These are phyloP conservation scores for Polyodon spathula DNA, from an alignment of 2,113 vertebrate genomes.

Conservation along the genomic window DNA sequence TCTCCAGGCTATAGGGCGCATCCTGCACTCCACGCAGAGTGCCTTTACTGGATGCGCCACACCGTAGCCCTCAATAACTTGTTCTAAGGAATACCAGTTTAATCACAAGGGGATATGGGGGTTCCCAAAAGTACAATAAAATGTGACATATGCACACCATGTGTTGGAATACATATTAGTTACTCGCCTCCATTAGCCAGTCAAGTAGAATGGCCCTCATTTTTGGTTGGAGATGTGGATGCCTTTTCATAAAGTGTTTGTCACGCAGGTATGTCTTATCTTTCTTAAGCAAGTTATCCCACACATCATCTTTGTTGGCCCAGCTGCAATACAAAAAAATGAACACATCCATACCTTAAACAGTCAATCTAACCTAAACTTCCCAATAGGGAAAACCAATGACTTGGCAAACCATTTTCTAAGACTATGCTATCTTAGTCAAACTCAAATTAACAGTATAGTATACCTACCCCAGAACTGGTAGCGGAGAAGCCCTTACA, in stretches of 20 bases:
- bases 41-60: too few species aligned
- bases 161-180: background rate
- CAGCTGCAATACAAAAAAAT: constrained; percentile 57
- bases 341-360: background rate
- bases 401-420: too few species aligned
- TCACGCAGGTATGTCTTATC: constrained; percentile 72
- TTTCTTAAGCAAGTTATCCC: constrained; percentile 86
- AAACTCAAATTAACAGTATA: too few species aligned
- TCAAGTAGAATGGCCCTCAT: constrained; percentile 91
- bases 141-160: too few species aligned
- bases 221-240: constrained; percentile 84
- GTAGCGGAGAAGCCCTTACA: constrained; percentile 70
- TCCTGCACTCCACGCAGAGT: too few species aligned
- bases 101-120: too few species aligned
- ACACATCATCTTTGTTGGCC: constrained; percentile 87
- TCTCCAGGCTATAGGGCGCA: too few species aligned
- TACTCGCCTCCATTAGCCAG: constrained; percentile 92
- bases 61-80: too few species aligned
- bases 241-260: constrained; percentile 71
- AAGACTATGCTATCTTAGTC: too few species aligned
- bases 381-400: too few species aligned
- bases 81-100: too few species aligned
- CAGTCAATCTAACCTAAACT: background rate
- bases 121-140: too few species aligned
- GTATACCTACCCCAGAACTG: constrained; percentile 69